Evolutionary conservation across 2,113 vertebrate genomes (phyloP).

Genomic region (Odocoileus hemionus): DNA sequence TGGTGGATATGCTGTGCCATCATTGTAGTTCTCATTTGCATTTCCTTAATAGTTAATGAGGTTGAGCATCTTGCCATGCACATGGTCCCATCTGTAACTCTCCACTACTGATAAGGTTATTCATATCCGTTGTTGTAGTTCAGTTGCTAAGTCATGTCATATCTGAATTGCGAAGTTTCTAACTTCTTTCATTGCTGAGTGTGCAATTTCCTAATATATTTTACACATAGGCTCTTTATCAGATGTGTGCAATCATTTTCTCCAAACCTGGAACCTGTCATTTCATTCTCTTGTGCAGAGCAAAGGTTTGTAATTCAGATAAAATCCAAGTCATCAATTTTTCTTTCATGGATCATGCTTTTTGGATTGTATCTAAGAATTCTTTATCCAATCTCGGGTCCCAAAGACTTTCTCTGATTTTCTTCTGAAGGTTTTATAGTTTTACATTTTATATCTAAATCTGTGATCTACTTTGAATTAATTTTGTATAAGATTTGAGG

Average conservation of each 20-base stretch:
- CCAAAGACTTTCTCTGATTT: not conserved
- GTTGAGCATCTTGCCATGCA: fast-evolving
- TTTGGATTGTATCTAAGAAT: not conserved
- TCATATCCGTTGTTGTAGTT: not conserved
- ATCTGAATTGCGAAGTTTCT: not conserved
- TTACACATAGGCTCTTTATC: not conserved
- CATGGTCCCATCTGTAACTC: not conserved
- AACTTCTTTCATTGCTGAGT: not conserved
- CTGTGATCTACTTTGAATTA: not conserved
- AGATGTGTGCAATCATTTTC: not conserved
- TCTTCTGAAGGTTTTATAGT: not conserved
- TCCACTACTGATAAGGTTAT: not conserved
- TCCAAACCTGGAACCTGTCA: not conserved
- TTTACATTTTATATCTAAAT: not conserved
- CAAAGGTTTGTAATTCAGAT: not conserved
- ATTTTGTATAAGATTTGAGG: not conserved
- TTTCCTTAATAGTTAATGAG: not conserved
- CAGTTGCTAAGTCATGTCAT: not conserved
- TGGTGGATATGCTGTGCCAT: fast-evolving
- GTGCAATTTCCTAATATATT: not conserved
- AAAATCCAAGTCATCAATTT: not conserved
- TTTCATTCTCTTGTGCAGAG: not conserved
- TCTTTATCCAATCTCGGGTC: too few relatives aligned
- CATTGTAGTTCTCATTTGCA: not conserved
- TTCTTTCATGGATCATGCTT: not conserved